Percentiles rank a stretch among this genome's conserved stretches.
phyloP scores from a whole-genome alignment of 2,113 vertebrate genomes.

The Phyllostomus hastatus region DNA sequence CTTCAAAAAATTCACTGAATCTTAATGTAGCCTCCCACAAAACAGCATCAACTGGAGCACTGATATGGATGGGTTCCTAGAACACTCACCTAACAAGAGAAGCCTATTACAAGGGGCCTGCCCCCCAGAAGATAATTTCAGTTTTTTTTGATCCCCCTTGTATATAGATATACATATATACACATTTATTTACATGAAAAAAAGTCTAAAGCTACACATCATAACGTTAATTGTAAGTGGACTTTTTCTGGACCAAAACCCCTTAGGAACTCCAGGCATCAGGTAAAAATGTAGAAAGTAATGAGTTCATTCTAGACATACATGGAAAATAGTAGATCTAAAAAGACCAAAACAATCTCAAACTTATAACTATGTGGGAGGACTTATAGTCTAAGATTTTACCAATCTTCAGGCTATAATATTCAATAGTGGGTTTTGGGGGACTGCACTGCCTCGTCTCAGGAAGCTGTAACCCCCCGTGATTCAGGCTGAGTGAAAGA shows the following conservation, averaged over 20 bases:
- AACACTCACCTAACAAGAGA: too few relatives aligned
- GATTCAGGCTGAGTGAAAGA: too few relatives aligned
- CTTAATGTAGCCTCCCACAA: too few relatives aligned
- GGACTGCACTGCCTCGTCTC: too few relatives aligned
- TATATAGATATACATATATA: neutral
- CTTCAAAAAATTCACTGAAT: too few relatives aligned
- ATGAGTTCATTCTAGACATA: neutral
- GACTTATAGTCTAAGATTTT: neutral
- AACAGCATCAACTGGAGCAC: too few relatives aligned
- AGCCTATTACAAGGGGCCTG: too few relatives aligned
- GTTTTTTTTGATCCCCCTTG: too few relatives aligned
- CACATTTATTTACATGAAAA: neutral
- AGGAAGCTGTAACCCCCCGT: too few relatives aligned
- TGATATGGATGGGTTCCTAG: too few relatives aligned
- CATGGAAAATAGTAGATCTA: neutral
- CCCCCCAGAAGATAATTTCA: too few relatives aligned
- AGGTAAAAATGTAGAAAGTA: neutral
- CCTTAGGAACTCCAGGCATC: neutral
- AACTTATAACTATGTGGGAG: neutral
- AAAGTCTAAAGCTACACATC: neutral
- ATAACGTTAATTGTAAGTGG: neutral
- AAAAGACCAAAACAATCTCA: neutral
- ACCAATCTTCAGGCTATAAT: neutral
- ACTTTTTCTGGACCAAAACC: neutral
- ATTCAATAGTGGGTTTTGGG: neutral